A percentile compares a stretch with the other conserved stretches of the same genome.
phyloP scores from a whole-genome alignment of 2,113 vertebrate species.

The Phyllostomus hastatus region DNA sequence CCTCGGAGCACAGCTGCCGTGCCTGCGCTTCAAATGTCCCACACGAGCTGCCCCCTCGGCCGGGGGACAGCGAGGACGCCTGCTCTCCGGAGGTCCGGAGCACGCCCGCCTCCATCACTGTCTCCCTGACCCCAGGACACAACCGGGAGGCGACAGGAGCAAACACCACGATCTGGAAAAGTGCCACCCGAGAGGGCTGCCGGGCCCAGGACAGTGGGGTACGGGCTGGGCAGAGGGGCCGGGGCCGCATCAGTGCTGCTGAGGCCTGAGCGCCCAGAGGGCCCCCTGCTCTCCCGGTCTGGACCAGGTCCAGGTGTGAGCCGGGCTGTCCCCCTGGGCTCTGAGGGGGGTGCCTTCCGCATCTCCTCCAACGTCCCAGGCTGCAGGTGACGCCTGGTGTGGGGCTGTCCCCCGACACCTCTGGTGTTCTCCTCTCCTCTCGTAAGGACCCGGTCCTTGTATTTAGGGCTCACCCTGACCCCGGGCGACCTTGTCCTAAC shows the following conservation, averaged over 20 bases:
- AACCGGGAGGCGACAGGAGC: too few relatives aligned
- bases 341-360: background rate
- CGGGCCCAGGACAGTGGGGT: background rate
- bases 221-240: background rate
- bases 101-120: accelerated
- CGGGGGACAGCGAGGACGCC: background rate
- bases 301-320: background rate
- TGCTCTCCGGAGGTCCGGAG: background rate
- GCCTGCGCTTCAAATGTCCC: background rate
- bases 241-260: background rate
- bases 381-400: background rate
- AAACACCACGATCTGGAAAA: background rate
- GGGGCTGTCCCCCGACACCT: background rate
- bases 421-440: too few relatives aligned
- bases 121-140: background rate
- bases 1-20: accelerated
- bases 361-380: background rate
- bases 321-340: background rate
- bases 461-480: background rate
- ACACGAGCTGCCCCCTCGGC: accelerated
- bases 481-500: background rate
- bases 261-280: background rate
- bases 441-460: too few relatives aligned
- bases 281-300: accelerated
- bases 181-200: background rate